Evolutionary conservation across 2,888 invertebrate species (phyloP), one percentile per base, ranked within the genome.

Genomic region (Eupeodes luniger): DNA sequence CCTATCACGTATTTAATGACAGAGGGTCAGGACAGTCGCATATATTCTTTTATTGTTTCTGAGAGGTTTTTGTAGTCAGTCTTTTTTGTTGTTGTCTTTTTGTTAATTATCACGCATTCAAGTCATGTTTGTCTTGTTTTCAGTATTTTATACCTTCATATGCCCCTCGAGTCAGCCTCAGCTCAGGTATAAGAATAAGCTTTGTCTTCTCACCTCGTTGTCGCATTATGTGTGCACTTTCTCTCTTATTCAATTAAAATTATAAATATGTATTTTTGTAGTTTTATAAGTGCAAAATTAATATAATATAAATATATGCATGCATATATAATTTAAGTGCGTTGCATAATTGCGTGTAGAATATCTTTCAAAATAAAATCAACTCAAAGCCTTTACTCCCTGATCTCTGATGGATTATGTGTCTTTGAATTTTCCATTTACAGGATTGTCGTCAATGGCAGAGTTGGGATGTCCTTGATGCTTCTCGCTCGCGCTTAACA

Each of bases 291-390:
- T 76, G 12, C 16, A 72, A 76, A 64, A 76, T 51, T 66, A 72
- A 72, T 64, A 47, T 47, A 19, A 19, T 19, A 19, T 19, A 19
- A 19, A 19, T 19, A 27, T 27, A 27, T 14, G 9, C 40, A 40
- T 40, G 9, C 40, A 40, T 9, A 10, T 40, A 62, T 36, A 69
- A 44, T 36, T 67, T 14, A 82, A 70, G 61, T 59, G 53, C 61
- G 53, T 78, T 86, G 74, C 82, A 75, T 86, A 82, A 79, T 59
- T 79, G 69, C 34, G 36, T 81, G 47, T 81, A 70, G 36, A 70
- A 70, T 77, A 40, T 53, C 55, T 69, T 80, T 64, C 47, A 59
- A 81, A 61, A 72, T 62, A 36, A 51, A n/a, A 12, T 51, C 27
- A 9, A 44, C 61, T 61, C 59, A 47, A 77, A 77, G 47, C 59